Conservation (phyloP, 2,797 vertebrate genomes). For the Neosilurus mollespiculum region DNA sequence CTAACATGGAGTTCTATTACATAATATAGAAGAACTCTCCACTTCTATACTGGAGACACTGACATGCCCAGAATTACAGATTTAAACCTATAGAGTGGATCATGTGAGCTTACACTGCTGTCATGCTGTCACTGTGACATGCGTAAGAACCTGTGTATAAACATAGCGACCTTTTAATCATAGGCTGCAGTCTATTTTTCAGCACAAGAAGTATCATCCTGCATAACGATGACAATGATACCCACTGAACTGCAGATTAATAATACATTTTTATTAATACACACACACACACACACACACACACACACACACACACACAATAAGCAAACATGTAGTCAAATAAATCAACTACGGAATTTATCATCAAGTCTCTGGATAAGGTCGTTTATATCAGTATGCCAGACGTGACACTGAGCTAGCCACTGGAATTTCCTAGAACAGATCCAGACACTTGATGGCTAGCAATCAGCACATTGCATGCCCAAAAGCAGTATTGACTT, state of each 20-base stretch:
- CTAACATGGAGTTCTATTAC: background rate
- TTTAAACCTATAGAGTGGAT: background rate
- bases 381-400: background rate
- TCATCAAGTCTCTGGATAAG: background rate
- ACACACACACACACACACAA: no score
- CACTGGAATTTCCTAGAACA: background rate
- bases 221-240: no score
- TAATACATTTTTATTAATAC: no score
- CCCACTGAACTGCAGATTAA: no score
- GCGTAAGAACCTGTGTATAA: background rate
- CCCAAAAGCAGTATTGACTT: constrained; percentile 4
- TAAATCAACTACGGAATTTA: background rate
- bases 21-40: background rate
- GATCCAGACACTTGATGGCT: background rate
- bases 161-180: constrained; percentile 6
- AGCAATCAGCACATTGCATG: constrained; percentile 3
- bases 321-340: background rate
- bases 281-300: background rate
- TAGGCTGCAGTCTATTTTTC: background rate
- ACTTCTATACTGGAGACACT: background rate
- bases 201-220: background rate
- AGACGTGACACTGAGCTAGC: background rate
- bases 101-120: background rate
- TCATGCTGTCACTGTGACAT: background rate
- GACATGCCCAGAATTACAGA: background rate